Evolutionary conservation across 1,140 invertebrate species (phyloP).

Genomic region (Euglossa dilemma): DNA sequence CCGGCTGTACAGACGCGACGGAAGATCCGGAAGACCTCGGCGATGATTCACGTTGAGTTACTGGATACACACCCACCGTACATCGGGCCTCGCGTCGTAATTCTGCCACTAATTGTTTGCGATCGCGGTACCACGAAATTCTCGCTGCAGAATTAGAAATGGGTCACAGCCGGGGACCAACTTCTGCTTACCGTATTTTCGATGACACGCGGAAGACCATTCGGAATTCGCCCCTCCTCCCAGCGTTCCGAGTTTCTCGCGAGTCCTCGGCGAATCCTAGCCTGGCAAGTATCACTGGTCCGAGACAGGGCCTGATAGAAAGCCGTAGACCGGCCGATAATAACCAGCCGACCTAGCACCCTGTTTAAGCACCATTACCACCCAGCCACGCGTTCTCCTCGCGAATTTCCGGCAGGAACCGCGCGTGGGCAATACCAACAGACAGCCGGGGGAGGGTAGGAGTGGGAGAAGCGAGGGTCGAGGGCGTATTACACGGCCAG

Average conservation of each 20-base stretch:
- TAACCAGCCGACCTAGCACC: no score
- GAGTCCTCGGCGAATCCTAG: no score
- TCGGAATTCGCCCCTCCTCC: no score
- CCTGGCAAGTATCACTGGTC: no score
- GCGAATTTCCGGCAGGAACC: not conserved
- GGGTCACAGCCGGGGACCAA: no score
- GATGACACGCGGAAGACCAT: not conserved
- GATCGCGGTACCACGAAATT: slow-evolving; percentile 4
- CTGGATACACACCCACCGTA: slow-evolving; percentile 17
- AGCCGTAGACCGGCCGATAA: no score
- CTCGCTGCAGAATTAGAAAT: not conserved
- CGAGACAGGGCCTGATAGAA: no score
- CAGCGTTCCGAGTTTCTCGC: no score
- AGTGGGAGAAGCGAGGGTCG: slow-evolving; percentile 8
- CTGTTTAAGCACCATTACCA: no score
- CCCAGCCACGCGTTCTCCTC: no score
- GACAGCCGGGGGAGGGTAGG: not conserved
- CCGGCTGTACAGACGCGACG: not conserved
- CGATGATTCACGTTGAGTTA: slow-evolving; percentile 38
- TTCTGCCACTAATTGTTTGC: slow-evolving; percentile 15
- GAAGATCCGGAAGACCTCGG: slow-evolving; percentile 16
- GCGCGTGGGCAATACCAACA: not conserved
- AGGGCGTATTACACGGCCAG: slow-evolving; percentile 63
- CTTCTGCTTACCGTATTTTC: not conserved
- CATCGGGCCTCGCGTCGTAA: not conserved